These are phyloP conservation scores for Hecatera dysodea DNA, from an alignment of 2,888 invertebrate species.

Conservation along the genomic window DNA sequence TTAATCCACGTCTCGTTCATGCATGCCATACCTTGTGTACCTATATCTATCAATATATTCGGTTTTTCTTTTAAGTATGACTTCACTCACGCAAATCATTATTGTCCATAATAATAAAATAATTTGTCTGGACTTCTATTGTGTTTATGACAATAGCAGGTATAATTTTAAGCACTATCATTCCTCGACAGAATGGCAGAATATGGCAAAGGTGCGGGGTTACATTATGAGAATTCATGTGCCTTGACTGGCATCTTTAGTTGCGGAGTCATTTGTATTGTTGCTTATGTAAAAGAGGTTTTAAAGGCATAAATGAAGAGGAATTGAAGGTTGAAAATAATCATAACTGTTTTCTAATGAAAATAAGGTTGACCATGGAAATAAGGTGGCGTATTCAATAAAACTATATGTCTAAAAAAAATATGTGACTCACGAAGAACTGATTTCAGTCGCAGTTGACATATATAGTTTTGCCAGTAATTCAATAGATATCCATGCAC, in stretches of 20 bases:
- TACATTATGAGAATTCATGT: slow-evolving; percentile 35
- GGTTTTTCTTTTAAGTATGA: slow-evolving; percentile 6
- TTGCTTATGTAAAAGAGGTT: slow-evolving; percentile 1
- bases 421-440: neutral
- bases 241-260: slow-evolving; percentile 37
- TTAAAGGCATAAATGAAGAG: neutral
- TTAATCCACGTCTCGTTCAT: no score
- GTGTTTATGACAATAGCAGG: slow-evolving; percentile 52
- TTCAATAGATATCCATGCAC: no score
- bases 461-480: neutral
- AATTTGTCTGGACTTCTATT: slow-evolving; percentile 46
- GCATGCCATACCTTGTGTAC: neutral
- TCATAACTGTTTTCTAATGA: neutral
- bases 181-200: slow-evolving; percentile 29
- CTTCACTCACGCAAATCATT: slow-evolving; percentile 35
- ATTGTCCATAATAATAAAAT: slow-evolving; percentile 43
- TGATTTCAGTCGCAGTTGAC: neutral
- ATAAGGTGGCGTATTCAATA: no score
- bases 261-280: slow-evolving; percentile 34
- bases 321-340: neutral
- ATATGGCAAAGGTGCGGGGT: slow-evolving; percentile 47
- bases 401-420: neutral
- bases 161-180: slow-evolving; percentile 53
- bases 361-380: neutral
- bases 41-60: neutral